These are phyloP conservation scores for Geococcyx californianus DNA, from an alignment of 2,113 vertebrate genomes.

Conservation along the genomic window DNA sequence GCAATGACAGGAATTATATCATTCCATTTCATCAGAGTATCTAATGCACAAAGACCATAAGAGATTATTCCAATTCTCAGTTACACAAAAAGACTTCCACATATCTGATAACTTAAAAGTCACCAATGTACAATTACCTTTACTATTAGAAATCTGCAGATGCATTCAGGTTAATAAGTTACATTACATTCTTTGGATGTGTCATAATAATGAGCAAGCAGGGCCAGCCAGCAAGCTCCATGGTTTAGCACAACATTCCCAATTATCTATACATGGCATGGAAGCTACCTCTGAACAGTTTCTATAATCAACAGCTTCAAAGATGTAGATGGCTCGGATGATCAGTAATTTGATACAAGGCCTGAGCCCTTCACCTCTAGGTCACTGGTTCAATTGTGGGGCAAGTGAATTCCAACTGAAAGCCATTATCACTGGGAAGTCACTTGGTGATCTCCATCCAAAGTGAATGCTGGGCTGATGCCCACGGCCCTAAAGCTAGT, in stretches of 20 bases:
- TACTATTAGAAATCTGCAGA: neutral
- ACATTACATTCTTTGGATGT: neutral
- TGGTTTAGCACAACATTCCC: neutral
- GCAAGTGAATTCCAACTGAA: constrained; percentile 32
- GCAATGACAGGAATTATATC: neutral
- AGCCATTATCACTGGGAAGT: neutral
- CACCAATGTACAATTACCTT: neutral
- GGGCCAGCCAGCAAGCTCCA: neutral
- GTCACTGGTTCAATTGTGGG: constrained; percentile 40
- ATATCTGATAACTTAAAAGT: neutral
- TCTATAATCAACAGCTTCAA: constrained; percentile 25
- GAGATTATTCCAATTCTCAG: neutral
- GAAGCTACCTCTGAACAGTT: neutral
- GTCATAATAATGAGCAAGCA: neutral
- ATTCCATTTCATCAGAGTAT: neutral
- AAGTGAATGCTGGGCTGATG: neutral
- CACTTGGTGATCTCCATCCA: neutral
- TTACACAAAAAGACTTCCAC: neutral
- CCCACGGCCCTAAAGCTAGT: neutral
- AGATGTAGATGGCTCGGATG: neutral
- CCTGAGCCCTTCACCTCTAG: constrained; percentile 8
- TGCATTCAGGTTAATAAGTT: neutral
- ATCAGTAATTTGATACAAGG: constrained; percentile 2
- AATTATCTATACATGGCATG: constrained; percentile 2
- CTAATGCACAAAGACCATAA: neutral